Evolutionary conservation across 2,797 vertebrate genomes (phyloP), one percentile per base, ranked within the genome.

Genomic region (Threskiornis aethiopicus): DNA sequence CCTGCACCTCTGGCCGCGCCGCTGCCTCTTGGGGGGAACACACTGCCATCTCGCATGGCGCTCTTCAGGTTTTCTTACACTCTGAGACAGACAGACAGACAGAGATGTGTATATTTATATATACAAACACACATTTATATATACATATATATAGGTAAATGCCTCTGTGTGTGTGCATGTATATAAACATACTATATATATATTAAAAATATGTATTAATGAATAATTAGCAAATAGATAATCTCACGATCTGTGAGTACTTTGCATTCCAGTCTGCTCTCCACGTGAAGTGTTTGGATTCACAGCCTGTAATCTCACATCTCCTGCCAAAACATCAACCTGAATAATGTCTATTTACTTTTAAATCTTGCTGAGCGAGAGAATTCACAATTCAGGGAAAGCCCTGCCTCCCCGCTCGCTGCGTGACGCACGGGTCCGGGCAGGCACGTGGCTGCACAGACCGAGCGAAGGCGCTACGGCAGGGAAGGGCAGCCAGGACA

Each of bases 281-380:
- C 84, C 9, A 0, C 2, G 29, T 6, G 70, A 51, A 75, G 47
- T 19, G 73, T 71, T 87, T 58, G 85, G 92, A 89, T 71, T 75
- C 66, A 4, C 75, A 58, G 90, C 8, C 96, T 54, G 65, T 37
- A 87, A 75, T 91, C 90, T 61, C 92, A 5, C 82, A 11, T 33
- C 78, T 81, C 83, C 93, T 66, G 62, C 89, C 95, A 76, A 88
- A 92, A 65, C 95, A 52, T 28, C 88, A 39, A 39, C 90, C 90
- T 55, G 75, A 82, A 58, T 42, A 51, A 89, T 9, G 54, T 70
- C 85, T 89, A 29, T 59, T 94, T 67, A n/a, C 66, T 67, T 47
- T 16, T 3, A 54, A 79, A 55, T 31, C 79, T 55, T 3, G 25
- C 79, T 2, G 85, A 55, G 75, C 39, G 64, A 33, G 84, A 19